Percentiles rank a stretch among this genome's conserved stretches.
Conservation (phyloP, 2,888 invertebrate genomes). For the Drosophila niveifrons region DNA sequence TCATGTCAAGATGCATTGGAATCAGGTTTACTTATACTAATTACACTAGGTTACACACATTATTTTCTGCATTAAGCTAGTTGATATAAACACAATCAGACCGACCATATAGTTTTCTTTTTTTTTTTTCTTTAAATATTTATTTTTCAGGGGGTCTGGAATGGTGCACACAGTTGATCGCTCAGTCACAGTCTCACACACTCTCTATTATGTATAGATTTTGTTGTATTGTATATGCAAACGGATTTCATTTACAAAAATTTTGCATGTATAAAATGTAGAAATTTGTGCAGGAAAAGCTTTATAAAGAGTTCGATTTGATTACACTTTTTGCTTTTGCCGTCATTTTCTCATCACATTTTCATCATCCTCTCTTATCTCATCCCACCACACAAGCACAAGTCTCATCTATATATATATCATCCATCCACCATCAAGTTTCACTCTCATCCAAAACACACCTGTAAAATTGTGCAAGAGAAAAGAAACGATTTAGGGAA, state of each 20-base stretch:
- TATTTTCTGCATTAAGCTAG: constrained; percentile 8
- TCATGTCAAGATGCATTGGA: constrained; percentile 9
- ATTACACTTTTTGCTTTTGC: constrained; percentile 16
- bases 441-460: constrained; percentile 47
- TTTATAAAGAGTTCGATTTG: constrained; percentile 23
- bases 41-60: constrained; percentile 1
- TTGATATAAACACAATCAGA: constrained; percentile 36
- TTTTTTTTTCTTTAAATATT: constrained; percentile 15
- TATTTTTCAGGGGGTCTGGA: constrained; percentile 40
- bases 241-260: constrained; percentile 36
- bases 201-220: constrained; percentile 16
- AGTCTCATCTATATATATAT: constrained; percentile 36
- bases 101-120: constrained; percentile 27
- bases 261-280: constrained; percentile 49
- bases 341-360: constrained; percentile 37
- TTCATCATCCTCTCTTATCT: constrained; percentile 45
- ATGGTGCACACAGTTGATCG: constrained; percentile 48
- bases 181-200: constrained; percentile 57
- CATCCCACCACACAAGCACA: constrained; percentile 54
- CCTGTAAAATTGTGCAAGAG: constrained; percentile 44
- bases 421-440: constrained; percentile 48
- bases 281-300: constrained; percentile 66
- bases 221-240: constrained; percentile 16
- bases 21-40: constrained; percentile 3
- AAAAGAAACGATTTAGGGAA: constrained; percentile 27